These are phyloP conservation scores for Hozukius guyotensis DNA, from an alignment of 2,797 vertebrate species.

Conservation along the genomic window DNA sequence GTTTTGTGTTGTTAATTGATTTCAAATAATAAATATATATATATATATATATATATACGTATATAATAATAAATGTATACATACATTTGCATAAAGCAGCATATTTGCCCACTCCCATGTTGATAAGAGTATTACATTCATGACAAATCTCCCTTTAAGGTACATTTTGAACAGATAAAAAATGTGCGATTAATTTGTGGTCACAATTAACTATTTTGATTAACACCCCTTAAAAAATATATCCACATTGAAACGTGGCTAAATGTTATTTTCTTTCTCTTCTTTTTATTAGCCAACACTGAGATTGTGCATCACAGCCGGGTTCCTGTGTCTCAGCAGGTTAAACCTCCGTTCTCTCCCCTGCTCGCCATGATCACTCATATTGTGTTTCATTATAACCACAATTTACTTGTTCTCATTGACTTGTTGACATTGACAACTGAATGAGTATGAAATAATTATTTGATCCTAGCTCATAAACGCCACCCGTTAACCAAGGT, in stretches of 20 bases:
- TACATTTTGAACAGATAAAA: accelerated
- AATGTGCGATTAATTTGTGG: too few relatives aligned
- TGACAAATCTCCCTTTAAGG: too few relatives aligned
- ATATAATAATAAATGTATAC: too few relatives aligned
- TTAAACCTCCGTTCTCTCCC: neutral
- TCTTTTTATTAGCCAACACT: neutral
- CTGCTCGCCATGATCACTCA: neutral
- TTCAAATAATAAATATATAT: too few relatives aligned
- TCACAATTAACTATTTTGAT: too few relatives aligned
- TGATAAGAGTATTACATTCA: accelerated
- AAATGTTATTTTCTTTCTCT: neutral
- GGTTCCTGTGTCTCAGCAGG: neutral
- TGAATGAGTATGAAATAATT: neutral
- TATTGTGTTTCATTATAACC: neutral
- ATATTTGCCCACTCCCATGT: too few relatives aligned
- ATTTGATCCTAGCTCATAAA: neutral
- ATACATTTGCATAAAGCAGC: too few relatives aligned
- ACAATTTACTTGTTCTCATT: neutral
- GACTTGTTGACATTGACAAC: neutral
- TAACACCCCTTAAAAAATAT: accelerated
- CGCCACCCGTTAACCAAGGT: neutral
- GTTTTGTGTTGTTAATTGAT: too few relatives aligned
- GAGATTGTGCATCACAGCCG: neutral
- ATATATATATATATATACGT: too few relatives aligned
- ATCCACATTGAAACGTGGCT: neutral